These are phyloP conservation scores for Drosophila lini DNA, from an alignment of 1,140 invertebrate genomes.

Conservation along the genomic window DNA sequence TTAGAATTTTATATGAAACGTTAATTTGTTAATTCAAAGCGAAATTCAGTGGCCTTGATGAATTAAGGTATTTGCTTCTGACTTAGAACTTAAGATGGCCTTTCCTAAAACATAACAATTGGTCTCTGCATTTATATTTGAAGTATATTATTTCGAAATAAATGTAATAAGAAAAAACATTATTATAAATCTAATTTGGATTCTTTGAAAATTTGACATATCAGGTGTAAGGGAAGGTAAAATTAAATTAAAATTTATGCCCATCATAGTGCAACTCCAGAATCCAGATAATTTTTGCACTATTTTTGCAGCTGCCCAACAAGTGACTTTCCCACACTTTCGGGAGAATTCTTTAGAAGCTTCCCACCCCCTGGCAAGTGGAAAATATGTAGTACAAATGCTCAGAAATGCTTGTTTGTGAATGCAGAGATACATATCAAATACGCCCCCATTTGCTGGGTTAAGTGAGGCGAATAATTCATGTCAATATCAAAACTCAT, in stretches of 20 bases:
- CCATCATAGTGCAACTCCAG: too few species aligned
- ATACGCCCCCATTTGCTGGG: constrained; percentile 60
- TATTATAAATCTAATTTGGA: too few species aligned
- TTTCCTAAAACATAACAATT: too few species aligned
- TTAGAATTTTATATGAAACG: too few species aligned
- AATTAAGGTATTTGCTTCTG: too few species aligned
- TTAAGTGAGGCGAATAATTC: constrained; percentile 72
- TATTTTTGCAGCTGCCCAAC: constrained; percentile 7
- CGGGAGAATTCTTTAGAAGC: not conserved
- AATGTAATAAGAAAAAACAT: too few species aligned
- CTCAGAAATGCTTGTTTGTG: constrained; percentile 15
- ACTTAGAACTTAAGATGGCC: too few species aligned
- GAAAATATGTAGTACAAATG: constrained; percentile 13
- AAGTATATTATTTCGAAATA: too few species aligned
- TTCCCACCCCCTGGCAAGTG: not conserved
- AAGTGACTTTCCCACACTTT: constrained; percentile 10
- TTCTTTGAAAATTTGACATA: not conserved
- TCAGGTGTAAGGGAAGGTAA: not conserved
- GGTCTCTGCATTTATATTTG: too few species aligned
- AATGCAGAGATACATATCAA: constrained; percentile 36
- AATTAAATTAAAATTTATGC: not conserved
- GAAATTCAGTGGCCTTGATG: too few species aligned
- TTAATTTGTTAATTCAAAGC: too few species aligned
- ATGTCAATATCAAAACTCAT: constrained; percentile 80
- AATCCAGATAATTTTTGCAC: not conserved